A percentile compares a stretch with the other conserved stretches of the same genome.
Evolutionary conservation across 2,888 invertebrate genomes (phyloP).

Genomic region (Amaurobius ferox): DNA sequence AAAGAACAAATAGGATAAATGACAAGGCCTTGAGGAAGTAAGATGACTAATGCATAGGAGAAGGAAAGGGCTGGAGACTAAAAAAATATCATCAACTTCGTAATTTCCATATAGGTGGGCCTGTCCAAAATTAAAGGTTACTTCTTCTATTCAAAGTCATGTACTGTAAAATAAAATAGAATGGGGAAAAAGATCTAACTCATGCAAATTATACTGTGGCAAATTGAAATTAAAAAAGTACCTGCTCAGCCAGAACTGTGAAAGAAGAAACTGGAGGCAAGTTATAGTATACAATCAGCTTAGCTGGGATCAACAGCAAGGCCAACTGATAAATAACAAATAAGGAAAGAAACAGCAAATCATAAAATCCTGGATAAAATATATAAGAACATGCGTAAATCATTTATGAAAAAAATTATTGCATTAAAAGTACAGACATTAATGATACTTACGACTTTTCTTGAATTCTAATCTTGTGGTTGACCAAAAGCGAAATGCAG

Average conservation of each 20-base stretch:
- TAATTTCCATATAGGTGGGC: too few relatives aligned
- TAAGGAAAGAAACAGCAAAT: slow-evolving; percentile 72
- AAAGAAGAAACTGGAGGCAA: slow-evolving; percentile 69
- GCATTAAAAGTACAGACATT: not conserved
- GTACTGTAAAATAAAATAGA: too few relatives aligned
- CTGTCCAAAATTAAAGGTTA: too few relatives aligned
- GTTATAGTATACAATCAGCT: slow-evolving; percentile 37
- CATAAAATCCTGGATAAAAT: slow-evolving; percentile 75
- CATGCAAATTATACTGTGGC: too few relatives aligned
- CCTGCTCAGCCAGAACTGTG: slow-evolving; percentile 65
- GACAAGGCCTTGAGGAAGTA: too few relatives aligned
- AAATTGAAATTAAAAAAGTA: slow-evolving; percentile 10
- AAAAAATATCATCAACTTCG: too few relatives aligned
- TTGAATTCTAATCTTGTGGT: slow-evolving; percentile 52
- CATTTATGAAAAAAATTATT: not conserved
- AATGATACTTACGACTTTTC: slow-evolving; percentile 17
- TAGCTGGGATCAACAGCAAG: slow-evolving; percentile 33
- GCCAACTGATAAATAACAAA: slow-evolving; percentile 40
- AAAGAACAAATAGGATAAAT: too few relatives aligned
- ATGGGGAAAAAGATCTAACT: too few relatives aligned
- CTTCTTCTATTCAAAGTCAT: too few relatives aligned
- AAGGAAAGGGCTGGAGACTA: too few relatives aligned
- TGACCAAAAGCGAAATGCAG: slow-evolving; percentile 79
- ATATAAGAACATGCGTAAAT: not conserved
- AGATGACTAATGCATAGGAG: too few relatives aligned